Evolutionary conservation across 1,140 invertebrate genomes (phyloP).

Genomic region (Drosophila bifasciata): DNA sequence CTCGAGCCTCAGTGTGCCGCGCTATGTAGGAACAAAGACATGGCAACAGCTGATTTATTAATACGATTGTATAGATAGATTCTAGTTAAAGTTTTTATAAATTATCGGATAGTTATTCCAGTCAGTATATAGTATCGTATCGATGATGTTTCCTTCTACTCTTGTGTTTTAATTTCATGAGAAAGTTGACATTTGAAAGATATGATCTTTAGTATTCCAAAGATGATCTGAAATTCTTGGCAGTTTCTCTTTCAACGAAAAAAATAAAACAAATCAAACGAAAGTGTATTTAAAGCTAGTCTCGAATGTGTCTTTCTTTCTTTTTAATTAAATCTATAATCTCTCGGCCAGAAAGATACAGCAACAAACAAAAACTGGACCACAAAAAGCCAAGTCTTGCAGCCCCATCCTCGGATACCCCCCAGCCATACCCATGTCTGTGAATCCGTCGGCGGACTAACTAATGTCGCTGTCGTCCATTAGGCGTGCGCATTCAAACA

Average conservation of each 20-base stretch:
- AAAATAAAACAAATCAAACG: conserved; percentile 11
- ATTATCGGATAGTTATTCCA: no score
- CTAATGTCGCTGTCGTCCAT: conserved; percentile 79
- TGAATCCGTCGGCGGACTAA: conserved; percentile 44
- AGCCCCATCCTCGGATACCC: conserved; percentile 1
- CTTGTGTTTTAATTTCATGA: neutral
- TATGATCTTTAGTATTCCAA: neutral
- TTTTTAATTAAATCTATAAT: conserved; percentile 71
- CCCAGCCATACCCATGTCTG: no score
- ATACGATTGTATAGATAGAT: no score
- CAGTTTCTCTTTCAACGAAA: neutral
- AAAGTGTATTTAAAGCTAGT: conserved; percentile 30
- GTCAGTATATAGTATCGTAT: no score
- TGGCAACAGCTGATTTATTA: no score
- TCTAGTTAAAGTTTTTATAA: no score
- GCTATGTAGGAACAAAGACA: no score
- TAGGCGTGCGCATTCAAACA: conserved; percentile 78
- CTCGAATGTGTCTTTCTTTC: conserved; percentile 39
- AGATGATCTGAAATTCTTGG: conserved; percentile 23
- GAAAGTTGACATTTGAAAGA: neutral
- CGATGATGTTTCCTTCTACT: no score
- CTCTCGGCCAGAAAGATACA: conserved; percentile 25
- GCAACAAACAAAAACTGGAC: conserved; percentile 46
- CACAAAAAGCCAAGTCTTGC: conserved; percentile 25
- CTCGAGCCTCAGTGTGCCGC: no score